Evolutionary conservation across 2,113 vertebrate species (phyloP).

Genomic region (Tupaia chinensis): DNA sequence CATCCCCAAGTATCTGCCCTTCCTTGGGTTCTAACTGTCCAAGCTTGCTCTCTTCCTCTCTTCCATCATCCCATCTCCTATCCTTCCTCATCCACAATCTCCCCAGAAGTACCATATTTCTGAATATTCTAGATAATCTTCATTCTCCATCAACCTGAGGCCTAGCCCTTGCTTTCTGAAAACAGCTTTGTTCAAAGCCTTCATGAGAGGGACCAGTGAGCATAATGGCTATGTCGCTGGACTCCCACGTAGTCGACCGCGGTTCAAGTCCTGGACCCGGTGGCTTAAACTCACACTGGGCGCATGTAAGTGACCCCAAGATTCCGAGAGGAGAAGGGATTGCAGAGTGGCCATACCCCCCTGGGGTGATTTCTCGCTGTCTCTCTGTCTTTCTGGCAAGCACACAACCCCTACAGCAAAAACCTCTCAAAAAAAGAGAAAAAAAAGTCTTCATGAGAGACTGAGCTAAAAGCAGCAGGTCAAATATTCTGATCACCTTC

Average conservation of each 20-base stretch:
- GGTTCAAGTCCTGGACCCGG: too few relatives aligned
- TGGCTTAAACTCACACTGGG: too few relatives aligned
- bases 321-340: too few relatives aligned
- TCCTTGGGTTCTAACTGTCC: neutral
- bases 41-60: neutral
- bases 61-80: neutral
- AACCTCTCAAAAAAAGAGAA: too few relatives aligned
- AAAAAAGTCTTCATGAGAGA: neutral
- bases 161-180: neutral
- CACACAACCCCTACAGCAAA: too few relatives aligned
- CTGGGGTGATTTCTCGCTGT: too few relatives aligned
- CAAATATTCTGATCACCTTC: neutral
- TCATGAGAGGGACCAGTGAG: neutral
- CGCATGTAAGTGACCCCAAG: too few relatives aligned
- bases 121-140: constrained; percentile 34
- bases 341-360: too few relatives aligned
- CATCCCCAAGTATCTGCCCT: neutral
- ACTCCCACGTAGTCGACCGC: too few relatives aligned
- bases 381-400: too few relatives aligned
- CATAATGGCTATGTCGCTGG: too few relatives aligned
- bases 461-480: neutral
- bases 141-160: neutral
- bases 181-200: neutral
- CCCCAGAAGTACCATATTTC: neutral
- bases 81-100: neutral